Conservation (phyloP, 2,113 vertebrate species). For the Anolis carolinensis region DNA sequence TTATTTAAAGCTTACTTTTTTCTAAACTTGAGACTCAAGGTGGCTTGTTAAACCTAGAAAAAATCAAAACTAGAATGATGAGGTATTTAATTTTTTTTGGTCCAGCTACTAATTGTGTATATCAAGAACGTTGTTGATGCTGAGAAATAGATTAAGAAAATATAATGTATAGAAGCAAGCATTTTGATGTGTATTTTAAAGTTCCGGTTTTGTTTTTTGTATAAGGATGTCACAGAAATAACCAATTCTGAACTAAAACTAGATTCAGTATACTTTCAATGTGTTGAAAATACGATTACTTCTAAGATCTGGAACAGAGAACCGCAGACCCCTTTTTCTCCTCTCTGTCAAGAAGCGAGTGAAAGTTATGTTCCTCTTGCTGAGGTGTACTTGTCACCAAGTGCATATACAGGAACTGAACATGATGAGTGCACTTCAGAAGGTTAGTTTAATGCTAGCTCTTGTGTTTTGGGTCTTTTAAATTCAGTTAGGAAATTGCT, state of each 20-base stretch:
- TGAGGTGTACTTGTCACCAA: conserved; percentile 80
- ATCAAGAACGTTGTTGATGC: background rate
- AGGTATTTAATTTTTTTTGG: background rate
- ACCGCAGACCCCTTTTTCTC: conserved; percentile 62
- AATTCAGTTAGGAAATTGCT: background rate
- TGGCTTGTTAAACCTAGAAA: background rate
- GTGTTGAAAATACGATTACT: conserved; percentile 31
- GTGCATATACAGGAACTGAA: conserved; percentile 62
- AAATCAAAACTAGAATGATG: background rate
- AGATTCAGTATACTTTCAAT: conserved; percentile 70
- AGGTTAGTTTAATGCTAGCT: conserved; percentile 54
- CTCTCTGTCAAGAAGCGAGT: conserved; percentile 65
- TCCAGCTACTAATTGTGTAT: no score
- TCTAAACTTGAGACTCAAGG: no score
- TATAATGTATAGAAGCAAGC: background rate
- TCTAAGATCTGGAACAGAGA: conserved; percentile 55
- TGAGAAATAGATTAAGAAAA: background rate
- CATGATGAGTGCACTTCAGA: conserved; percentile 31
- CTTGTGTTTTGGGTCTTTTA: background rate
- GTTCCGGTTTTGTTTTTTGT: conserved; percentile 23
- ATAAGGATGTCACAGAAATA: conserved; percentile 69
- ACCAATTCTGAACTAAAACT: conserved; percentile 21
- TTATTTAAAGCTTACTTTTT: no score
- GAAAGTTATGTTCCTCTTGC: conserved; percentile 67
- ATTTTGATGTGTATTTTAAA: background rate